phyloP scores from a whole-genome alignment of 2,797 vertebrate species.

The Glyptemys insculpta region DNA sequence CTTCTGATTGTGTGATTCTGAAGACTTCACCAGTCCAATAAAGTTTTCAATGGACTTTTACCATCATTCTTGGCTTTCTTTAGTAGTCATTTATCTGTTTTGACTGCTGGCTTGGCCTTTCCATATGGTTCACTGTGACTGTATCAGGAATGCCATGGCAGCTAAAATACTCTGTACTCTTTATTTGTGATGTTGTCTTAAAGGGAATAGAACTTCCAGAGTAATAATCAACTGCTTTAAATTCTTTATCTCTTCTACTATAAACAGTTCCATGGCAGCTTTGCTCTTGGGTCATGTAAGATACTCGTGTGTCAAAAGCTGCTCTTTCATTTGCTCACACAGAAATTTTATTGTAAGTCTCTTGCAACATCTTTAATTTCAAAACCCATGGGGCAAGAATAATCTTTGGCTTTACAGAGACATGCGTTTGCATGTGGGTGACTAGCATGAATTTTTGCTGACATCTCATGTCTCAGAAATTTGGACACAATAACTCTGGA shows the following conservation, averaged over 20 bases:
- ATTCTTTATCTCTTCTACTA: conserved; percentile 34
- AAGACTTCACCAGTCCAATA: conserved; percentile 66
- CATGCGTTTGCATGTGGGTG: not conserved
- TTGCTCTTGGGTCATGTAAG: not conserved
- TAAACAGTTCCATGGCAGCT: conserved; percentile 31
- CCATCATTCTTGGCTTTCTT: conserved; percentile 70
- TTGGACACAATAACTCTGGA: not conserved
- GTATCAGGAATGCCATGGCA: conserved; percentile 62
- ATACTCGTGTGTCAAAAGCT: conserved; percentile 15
- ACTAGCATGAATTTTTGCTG: not conserved
- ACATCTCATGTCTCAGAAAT: not conserved
- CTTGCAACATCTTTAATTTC: not conserved
- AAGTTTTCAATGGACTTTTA: conserved; percentile 73
- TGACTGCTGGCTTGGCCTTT: conserved; percentile 72
- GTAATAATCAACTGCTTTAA: conserved; percentile 9
- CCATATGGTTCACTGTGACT: conserved; percentile 64
- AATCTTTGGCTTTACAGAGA: not conserved
- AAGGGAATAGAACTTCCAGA: conserved; percentile 56
- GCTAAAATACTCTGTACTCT: conserved; percentile 62
- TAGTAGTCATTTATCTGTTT: not conserved
- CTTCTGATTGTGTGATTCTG: not conserved
- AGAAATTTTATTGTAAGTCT: not conserved
- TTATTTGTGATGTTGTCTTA: conserved; percentile 63
- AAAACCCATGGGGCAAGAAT: not conserved
- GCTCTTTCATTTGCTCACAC: not conserved